Conservation (phyloP, 53 echinoderm and acorn worm species). For the Patiria pectinifera region DNA sequence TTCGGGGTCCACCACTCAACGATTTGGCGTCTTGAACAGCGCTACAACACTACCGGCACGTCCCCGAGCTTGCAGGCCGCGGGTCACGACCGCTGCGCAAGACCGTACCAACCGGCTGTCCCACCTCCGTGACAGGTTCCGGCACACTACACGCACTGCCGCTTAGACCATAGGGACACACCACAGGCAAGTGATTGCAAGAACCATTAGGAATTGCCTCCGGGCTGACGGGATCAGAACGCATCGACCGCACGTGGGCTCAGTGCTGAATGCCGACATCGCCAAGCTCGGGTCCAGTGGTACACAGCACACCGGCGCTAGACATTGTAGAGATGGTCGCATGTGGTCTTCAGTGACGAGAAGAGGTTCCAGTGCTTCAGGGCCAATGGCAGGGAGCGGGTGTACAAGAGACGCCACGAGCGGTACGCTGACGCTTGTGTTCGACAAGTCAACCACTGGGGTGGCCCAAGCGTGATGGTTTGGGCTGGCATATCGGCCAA, state of each 20-base stretch:
- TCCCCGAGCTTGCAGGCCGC: too few relatives aligned
- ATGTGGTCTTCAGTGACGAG: too few relatives aligned
- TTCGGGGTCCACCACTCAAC: neutral
- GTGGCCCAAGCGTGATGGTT: neutral
- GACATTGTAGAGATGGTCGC: neutral
- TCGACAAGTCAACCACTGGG: neutral
- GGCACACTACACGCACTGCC: neutral
- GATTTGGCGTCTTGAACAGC: neutral
- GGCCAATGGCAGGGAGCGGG: too few relatives aligned
- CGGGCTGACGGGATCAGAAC: neutral
- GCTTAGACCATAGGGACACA: neutral
- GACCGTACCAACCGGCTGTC: neutral
- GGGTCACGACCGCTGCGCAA: neutral
- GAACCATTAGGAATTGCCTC: neutral
- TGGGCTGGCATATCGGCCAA: constrained; percentile 7
- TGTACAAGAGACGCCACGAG: too few relatives aligned
- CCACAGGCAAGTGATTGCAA: neutral
- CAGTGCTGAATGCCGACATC: neutral
- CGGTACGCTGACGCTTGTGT: neutral
- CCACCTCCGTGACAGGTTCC: too few relatives aligned
- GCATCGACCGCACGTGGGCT: neutral
- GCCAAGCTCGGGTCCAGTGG: too few relatives aligned
- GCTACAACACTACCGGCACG: neutral
- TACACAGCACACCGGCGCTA: neutral
- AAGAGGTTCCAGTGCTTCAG: too few relatives aligned